These are phyloP conservation scores for Ispidina picta DNA, from an alignment of 2,797 vertebrate species.

Conservation along the genomic window DNA sequence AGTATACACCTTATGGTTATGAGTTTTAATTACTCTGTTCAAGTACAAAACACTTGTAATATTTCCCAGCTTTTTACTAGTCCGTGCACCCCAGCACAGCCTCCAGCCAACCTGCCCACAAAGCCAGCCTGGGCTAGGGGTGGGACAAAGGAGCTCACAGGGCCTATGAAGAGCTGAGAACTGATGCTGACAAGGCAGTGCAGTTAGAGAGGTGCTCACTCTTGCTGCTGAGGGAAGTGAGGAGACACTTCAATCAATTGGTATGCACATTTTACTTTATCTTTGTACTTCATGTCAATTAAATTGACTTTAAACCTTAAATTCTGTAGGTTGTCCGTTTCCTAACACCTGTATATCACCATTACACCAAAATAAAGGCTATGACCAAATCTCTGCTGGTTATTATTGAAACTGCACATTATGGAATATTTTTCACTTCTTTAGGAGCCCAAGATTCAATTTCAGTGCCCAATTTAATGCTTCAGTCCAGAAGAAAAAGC, in stretches of 20 bases:
- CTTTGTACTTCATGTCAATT: neutral
- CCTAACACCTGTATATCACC: neutral
- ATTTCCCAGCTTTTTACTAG: neutral
- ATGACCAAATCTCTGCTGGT: neutral
- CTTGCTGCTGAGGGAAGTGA: neutral
- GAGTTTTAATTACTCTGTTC: neutral
- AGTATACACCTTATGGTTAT: neutral
- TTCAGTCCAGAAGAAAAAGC: slow-evolving; percentile 18
- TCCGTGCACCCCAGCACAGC: no score
- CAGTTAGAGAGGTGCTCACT: neutral
- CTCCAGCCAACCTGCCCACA: no score
- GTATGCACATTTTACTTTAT: neutral
- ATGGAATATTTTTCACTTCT: slow-evolving; percentile 4
- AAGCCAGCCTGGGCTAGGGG: no score
- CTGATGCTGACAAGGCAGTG: neutral
- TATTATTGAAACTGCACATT: neutral
- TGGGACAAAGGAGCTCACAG: neutral
- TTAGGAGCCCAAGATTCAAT: slow-evolving; percentile 15
- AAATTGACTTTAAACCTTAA: neutral
- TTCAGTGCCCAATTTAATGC: slow-evolving; percentile 27
- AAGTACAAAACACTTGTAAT: neutral
- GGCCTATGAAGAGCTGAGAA: neutral
- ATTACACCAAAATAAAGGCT: neutral
- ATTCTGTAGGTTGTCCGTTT: neutral
- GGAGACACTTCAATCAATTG: neutral